Evolutionary conservation across 2,113 vertebrate genomes (phyloP), one percentile per base, ranked within the genome.

Genomic region (Struthio camelus): DNA sequence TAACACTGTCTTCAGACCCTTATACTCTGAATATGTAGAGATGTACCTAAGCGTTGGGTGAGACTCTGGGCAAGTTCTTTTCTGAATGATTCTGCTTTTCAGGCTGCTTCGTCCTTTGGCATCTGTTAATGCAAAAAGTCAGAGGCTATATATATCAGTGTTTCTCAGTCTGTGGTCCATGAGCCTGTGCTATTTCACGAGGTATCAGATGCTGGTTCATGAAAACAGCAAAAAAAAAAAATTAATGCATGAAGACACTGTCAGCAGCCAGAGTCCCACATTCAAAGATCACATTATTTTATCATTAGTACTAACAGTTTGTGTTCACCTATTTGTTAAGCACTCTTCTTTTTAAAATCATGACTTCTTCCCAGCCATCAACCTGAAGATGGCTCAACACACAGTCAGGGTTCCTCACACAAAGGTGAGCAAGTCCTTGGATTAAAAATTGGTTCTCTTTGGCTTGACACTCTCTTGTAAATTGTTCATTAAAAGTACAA

Each of bases 141-240:
- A 72, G 62, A 79, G 42, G 27, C 23, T 34, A 4, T 50, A 48
- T 34, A 4, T 50, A 48, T 30, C 51, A 50, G 25, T 9, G 4
- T 69, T 89, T 76, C 50, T 85, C 36, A 67, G 1, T 44, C 36
- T 44, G 16, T 75, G 32, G 61, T 75, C 65, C 3, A 16, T 0
- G 0, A 15, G 72, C 36, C 36, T 3, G 0, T 54, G 66, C 80
- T 36, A 7, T 15, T 82, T 38, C 3, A 3, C 23, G 50, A 85
- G 22, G 8, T 46, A 66, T 36, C 58, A 85, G 46, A 80, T 82
- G 40, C 36, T 7, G 6, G 76, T 51, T 12, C 42, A 56, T 6
- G 6, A 77, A 87, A 77, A 82, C 2, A 30, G 20, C 22, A 25
- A 30, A 10, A 23, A 56, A 38, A 77, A 61, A 59, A 20, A 20